Evolutionary conservation across 2,888 invertebrate genomes (phyloP).

Genomic region (Helleia helle): DNA sequence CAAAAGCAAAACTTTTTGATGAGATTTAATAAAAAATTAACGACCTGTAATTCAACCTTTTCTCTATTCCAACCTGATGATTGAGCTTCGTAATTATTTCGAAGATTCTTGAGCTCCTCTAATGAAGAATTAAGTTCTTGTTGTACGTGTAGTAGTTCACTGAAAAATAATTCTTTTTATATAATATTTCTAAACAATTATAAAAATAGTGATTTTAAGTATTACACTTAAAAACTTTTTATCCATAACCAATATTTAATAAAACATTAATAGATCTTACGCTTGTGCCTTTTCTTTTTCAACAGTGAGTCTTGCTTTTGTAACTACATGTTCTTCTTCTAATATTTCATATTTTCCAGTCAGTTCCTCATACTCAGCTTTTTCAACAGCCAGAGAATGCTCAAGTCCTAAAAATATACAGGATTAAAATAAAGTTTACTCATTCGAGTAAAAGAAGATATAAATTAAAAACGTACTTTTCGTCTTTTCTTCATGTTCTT

Average conservation of each 20-base stretch:
- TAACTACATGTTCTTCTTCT: conserved; percentile 88
- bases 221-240: no score
- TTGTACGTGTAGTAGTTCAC: conserved; percentile 75
- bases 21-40: background rate
- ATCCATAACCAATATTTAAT: no score
- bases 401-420: conserved; percentile 74
- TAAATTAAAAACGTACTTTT: conserved; percentile 73
- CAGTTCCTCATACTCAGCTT: conserved; percentile 84
- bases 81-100: conserved; percentile 77
- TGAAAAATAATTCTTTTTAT: conserved; percentile 35
- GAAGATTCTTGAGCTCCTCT: conserved; percentile 76
- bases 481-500: conserved; percentile 78
- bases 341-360: conserved; percentile 87
- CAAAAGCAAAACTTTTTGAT: background rate
- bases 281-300: conserved; percentile 86
- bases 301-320: conserved; percentile 85
- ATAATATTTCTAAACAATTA: no score
- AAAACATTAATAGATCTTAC: conserved; percentile 45
- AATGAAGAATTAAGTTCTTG: conserved; percentile 76
- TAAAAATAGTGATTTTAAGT: no score
- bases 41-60: conserved; percentile 79
- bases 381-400: conserved; percentile 77
- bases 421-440: background rate
- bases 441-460: background rate
- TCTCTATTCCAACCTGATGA: conserved; percentile 83